Evolutionary conservation across 2,888 invertebrate species (phyloP).

Genomic region (Cinara cedri): DNA sequence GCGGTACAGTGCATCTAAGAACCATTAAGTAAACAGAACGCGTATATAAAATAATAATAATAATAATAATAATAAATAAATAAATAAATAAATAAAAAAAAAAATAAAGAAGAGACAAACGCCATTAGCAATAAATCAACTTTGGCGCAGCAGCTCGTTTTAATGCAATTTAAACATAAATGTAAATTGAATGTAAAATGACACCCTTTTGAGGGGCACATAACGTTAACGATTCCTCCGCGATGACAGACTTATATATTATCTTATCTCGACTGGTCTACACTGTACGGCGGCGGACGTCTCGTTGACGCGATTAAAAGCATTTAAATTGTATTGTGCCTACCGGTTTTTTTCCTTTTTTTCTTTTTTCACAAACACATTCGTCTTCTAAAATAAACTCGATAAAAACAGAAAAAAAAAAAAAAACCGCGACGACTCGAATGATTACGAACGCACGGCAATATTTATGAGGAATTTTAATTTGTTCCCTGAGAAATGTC

Average conservation of each 20-base stretch:
- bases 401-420: too few species aligned
- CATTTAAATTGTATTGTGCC: too few species aligned
- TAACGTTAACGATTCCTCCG: slow-evolving; percentile 30
- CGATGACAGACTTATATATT: slow-evolving; percentile 6
- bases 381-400: too few species aligned
- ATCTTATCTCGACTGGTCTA: slow-evolving; percentile 23
- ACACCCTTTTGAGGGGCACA: slow-evolving; percentile 20
- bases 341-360: too few species aligned
- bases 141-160: slow-evolving; percentile 43
- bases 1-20: slow-evolving; percentile 40
- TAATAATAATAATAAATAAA: too few species aligned
- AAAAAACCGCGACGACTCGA: too few species aligned
- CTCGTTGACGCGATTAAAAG: slow-evolving; percentile 9
- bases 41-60: slow-evolving; percentile 45
- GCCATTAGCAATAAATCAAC: slow-evolving; percentile 55
- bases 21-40: slow-evolving; percentile 52
- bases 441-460: too few species aligned
- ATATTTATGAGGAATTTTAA: too few species aligned
- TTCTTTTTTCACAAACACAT: too few species aligned
- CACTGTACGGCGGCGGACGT: not conserved
- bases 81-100: not conserved
- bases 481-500: too few species aligned
- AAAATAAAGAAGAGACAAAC: not conserved
- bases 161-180: slow-evolving; percentile 44
- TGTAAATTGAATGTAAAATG: slow-evolving; percentile 49